Evolutionary conservation across 2,113 vertebrate genomes (phyloP).

Genomic region (Emydocephalus ijimae): DNA sequence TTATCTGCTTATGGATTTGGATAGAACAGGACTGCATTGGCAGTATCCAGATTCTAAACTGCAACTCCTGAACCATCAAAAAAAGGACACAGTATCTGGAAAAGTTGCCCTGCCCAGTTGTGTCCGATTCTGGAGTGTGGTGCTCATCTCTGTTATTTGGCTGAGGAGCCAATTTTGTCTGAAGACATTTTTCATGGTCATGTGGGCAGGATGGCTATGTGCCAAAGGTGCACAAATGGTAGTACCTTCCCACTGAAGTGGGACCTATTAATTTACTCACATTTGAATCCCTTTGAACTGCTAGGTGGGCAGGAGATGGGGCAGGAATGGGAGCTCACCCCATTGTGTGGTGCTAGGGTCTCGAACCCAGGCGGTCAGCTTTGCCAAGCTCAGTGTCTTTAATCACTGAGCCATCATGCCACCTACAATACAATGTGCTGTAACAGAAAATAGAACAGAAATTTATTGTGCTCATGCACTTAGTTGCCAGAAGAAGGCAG

Average conservation of each 20-base stretch:
- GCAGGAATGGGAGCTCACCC: neutral
- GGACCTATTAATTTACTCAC: neutral
- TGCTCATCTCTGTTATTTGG: neutral
- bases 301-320: neutral
- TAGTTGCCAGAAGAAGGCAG: conserved; percentile 8
- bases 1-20: neutral
- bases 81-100: neutral
- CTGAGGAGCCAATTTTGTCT: neutral
- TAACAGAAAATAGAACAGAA: neutral
- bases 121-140: neutral
- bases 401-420: neutral
- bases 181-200: neutral
- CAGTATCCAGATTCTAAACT: neutral
- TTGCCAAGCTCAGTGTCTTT: neutral
- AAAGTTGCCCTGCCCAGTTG: neutral
- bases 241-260: neutral
- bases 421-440: neutral
- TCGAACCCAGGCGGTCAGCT: neutral
- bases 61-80: neutral
- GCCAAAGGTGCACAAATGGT: neutral
- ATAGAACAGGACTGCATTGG: neutral
- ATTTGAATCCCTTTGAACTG: neutral
- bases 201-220: neutral
- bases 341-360: neutral
- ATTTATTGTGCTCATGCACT: neutral